These are phyloP conservation scores for Cololabis saira DNA, from an alignment of 2,113 vertebrate genomes.

Conservation along the genomic window DNA sequence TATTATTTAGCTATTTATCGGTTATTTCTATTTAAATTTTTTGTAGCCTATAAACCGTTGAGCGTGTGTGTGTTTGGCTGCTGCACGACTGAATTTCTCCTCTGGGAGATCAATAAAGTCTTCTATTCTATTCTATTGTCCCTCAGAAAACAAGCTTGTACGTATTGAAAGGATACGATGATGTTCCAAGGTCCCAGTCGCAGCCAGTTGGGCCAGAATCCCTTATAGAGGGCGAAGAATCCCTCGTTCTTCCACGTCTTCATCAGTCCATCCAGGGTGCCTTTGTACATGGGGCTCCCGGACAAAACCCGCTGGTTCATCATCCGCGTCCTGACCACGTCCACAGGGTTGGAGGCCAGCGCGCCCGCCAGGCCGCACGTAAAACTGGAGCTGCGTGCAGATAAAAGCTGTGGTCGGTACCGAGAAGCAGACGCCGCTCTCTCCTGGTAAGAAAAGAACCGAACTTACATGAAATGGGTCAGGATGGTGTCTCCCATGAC, in stretches of 20 bases:
- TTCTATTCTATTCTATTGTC: too few relatives aligned
- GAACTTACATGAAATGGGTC: slow-evolving; percentile 83
- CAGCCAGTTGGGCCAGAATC: slow-evolving; percentile 99
- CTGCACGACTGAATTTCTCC: too few relatives aligned
- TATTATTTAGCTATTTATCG: too few relatives aligned
- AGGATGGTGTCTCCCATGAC: slow-evolving; percentile 84
- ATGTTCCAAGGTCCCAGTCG: slow-evolving; percentile 98
- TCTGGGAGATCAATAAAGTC: too few relatives aligned
- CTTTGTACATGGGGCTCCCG: slow-evolving; percentile 80
- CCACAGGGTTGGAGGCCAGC: slow-evolving; percentile 85
- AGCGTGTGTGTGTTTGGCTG: too few relatives aligned
- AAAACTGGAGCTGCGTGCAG: slow-evolving; percentile 81
- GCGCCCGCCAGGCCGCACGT: slow-evolving; percentile 84
- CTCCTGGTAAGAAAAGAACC: background rate
- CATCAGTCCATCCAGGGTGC: slow-evolving; percentile 84
- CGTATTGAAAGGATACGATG: slow-evolving; percentile 91
- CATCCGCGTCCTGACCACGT: slow-evolving; percentile 85
- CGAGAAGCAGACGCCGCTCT: background rate
- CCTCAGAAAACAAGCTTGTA: too few relatives aligned
- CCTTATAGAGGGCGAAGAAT: slow-evolving; percentile 97
- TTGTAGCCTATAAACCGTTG: too few relatives aligned
- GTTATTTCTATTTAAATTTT: too few relatives aligned
- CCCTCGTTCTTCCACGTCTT: slow-evolving; percentile 96
- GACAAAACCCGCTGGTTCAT: slow-evolving; percentile 85
- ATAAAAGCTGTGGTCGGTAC: rapidly evolving